These are phyloP conservation scores for Campylomormyrus tamandua DNA, from an alignment of 2,113 vertebrate species.

Conservation along the genomic window DNA sequence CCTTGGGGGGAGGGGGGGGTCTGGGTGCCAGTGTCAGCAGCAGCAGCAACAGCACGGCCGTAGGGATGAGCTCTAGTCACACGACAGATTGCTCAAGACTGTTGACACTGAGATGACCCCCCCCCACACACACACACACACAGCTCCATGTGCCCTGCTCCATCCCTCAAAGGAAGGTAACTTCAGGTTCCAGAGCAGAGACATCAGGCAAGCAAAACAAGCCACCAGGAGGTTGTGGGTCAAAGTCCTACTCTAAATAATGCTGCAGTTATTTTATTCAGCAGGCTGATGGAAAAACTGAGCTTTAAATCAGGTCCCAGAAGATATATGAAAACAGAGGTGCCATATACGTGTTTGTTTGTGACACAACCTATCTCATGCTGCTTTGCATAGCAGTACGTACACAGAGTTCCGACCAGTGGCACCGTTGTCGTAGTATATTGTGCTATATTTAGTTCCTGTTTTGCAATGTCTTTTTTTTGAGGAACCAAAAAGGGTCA, in stretches of 20 bases:
- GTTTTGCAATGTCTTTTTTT: conserved; percentile 28
- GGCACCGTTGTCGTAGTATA: conserved; percentile 34
- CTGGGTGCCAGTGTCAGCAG: neutral
- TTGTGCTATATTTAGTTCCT: conserved; percentile 27
- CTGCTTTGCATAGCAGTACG: neutral
- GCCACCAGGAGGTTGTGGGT: neutral
- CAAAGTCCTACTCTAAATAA: neutral
- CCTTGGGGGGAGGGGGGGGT: neutral
- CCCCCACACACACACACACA: neutral
- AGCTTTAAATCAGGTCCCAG: neutral
- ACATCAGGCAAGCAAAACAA: neutral
- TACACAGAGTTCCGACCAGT: conserved; percentile 19
- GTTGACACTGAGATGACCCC: neutral
- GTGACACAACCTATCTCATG: neutral
- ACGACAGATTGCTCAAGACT: conserved; percentile 8
- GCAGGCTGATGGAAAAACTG: neutral
- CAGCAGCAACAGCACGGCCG: neutral
- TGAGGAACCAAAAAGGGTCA: conserved; percentile 20
- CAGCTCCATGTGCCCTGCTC: neutral
- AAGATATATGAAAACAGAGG: neutral
- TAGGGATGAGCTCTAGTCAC: neutral
- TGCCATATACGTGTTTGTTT: neutral
- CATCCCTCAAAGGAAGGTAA: neutral
- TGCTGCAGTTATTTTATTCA: neutral
- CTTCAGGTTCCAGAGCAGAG: neutral